Evolutionary conservation across 2,113 vertebrate species (phyloP).

Genomic region (Entomyzon cyanotis): DNA sequence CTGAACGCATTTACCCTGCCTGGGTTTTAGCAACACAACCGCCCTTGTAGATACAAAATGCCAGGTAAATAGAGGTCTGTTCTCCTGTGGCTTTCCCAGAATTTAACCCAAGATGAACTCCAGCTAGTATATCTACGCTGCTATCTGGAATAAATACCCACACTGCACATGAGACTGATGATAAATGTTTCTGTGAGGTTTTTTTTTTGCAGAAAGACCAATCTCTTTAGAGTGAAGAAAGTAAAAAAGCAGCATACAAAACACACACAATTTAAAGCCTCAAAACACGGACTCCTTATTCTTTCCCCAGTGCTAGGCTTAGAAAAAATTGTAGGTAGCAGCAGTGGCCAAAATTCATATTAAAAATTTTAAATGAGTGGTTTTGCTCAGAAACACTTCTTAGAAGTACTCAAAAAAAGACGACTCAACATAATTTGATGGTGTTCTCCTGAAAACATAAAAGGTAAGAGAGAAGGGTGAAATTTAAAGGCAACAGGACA

Average conservation of each 20-base stretch:
- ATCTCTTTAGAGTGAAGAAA: neutral
- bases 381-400: neutral
- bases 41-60: neutral
- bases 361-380: neutral
- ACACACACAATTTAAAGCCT: neutral
- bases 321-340: neutral
- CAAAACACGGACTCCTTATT: neutral
- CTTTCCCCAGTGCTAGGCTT: neutral
- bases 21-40: neutral
- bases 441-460: neutral
- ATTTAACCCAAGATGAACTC: slow-evolving; percentile 22
- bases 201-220: neutral
- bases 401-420: neutral
- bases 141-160: neutral
- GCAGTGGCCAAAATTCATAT: neutral
- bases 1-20: neutral
- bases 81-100: neutral
- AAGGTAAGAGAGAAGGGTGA: neutral
- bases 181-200: neutral
- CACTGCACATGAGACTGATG: neutral
- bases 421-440: neutral
- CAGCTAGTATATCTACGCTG: neutral
- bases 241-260: neutral
- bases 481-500: neutral
- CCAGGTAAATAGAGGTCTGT: neutral